Evolutionary conservation across 2,888 invertebrate genomes (phyloP), one percentile per base, ranked within the genome.

Genomic region (Bombylius discolor): DNA sequence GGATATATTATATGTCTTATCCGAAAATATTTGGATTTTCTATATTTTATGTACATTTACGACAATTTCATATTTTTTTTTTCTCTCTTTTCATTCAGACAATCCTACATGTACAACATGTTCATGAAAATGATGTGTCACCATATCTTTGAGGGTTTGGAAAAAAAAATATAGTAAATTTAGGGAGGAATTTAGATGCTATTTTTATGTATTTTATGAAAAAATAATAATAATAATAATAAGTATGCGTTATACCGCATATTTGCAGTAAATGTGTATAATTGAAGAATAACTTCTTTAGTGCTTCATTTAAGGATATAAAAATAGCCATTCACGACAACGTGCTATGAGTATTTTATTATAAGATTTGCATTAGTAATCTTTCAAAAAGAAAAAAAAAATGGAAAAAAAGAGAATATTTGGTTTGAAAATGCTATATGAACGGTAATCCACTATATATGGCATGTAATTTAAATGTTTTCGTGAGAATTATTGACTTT

Each of bases 291-390:
- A 9, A n/a, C 49, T 36, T 45, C 5, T 45, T 51, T 46, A 47
- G 51, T 51, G 50, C 47, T 51, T 55, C 46, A 47, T 36, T 14
- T 55, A 47, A 39, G 47, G 51, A 51, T 42, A 51, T 51, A 53
- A 53, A 56, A 57, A 59, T 59, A 55, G 57, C 52, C 53, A 57
- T 59, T 59, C 61, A 61, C 55, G 59, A 59, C 62, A 62, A 64
- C 64, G 64, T 63, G 64, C 62, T 60, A 62, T 61, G 63, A 61
- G 62, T 63, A 60, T 61, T 64, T 64, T 62, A 64, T 64, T 58
- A 58, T 56, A 58, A 60, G 58, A 63, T 63, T 63, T 62, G 60
- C 62, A 63, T 63, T 61, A 59, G 58, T 60, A 63, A 63, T 62
- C 23, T 23, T 23, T 23, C 2, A 36, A 48, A 23, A 45, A 33